phyloP scores from a whole-genome alignment of 2,888 invertebrate genomes.

The Plutella xylostella region DNA sequence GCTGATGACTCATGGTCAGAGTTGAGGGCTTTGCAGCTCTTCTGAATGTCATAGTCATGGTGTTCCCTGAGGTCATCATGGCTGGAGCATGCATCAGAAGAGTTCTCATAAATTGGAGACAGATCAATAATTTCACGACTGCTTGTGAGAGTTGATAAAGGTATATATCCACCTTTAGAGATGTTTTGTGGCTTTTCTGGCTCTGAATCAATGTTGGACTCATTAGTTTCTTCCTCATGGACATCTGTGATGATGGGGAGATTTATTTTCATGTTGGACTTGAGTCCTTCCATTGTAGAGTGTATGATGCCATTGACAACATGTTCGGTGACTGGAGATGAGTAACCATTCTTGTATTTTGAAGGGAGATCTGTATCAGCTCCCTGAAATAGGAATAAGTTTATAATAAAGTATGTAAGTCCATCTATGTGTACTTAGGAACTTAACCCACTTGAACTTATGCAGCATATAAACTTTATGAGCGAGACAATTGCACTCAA shows the following conservation, averaged over 20 bases:
- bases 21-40: conserved; percentile 43
- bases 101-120: conserved; percentile 64
- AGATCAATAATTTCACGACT: conserved; percentile 59
- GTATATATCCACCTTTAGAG: conserved; percentile 55
- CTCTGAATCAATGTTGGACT: conserved; percentile 28
- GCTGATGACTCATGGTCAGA: conserved; percentile 51
- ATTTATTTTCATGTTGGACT: conserved; percentile 61
- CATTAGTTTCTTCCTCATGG: conserved; percentile 60
- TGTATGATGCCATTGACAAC: conserved; percentile 54
- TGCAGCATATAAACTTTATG: too few relatives aligned
- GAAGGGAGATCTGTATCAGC: conserved; percentile 54
- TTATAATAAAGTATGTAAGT: too few relatives aligned
- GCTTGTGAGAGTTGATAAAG: conserved; percentile 37
- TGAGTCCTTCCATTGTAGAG: conserved; percentile 57
- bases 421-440: too few relatives aligned
- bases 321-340: conserved; percentile 58
- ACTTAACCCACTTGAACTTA: too few relatives aligned
- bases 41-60: conserved; percentile 45
- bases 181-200: conserved; percentile 26
- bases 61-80: conserved; percentile 51
- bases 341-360: conserved; percentile 53
- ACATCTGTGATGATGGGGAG: conserved; percentile 58
- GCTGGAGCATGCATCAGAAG: conserved; percentile 63
- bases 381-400: conserved; percentile 33
- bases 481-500: too few relatives aligned